Base-by-base conservation (phyloP, 2,113 vertebrate species). In the Camelus bactrianus region DNA sequence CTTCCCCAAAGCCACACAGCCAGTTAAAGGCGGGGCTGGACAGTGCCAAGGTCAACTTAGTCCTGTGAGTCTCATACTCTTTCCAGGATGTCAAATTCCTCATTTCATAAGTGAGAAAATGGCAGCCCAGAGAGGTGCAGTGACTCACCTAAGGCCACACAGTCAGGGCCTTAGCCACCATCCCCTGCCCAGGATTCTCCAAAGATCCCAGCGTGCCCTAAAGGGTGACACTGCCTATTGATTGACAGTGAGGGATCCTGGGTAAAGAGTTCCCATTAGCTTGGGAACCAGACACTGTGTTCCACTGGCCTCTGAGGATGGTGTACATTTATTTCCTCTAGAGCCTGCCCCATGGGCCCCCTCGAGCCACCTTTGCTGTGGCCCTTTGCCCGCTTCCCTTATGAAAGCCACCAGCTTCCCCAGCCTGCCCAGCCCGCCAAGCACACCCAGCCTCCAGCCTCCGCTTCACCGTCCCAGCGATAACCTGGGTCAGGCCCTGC, bases 41-140 rank as follows among this genome's bases (percentile, higher is more conserved):
- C 32, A 58, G 82, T 87, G 46, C 32, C 46, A 87, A 24, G 17
- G 2, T 54, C 13, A 67, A n/a, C 7, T 77, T 48, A 69, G 12
- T 42, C 30, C 17, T 75, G 35, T 8, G 1, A 87, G 26, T 87
- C 13, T 79, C 42, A n/a, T 6, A 50, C 15, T 58, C 32, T 81
- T 67, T 35, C 26, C 4, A 62, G 58, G 58, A 52, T 72, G 22
- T 32, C 30, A 94, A 82, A 19, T 69, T 32, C 67, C 28, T 82
- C 87, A 22, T 46, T 96, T 76, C 28, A 30, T 60, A 62, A 56
- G 67, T 26, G 76, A 86, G 42, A 69, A 76, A 62, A 75, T 3
- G 4, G 42, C 35, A 75, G 4, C 46, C 46, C 24, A 46, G 69
- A 92, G 77, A 83, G 46, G 35, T 16, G 6, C 32, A 48, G 10